A percentile compares a stretch with the other conserved stretches of the same genome.
These are phyloP conservation scores for Troides aeacus DNA, from an alignment of 2,888 invertebrate species.

Conservation along the genomic window DNA sequence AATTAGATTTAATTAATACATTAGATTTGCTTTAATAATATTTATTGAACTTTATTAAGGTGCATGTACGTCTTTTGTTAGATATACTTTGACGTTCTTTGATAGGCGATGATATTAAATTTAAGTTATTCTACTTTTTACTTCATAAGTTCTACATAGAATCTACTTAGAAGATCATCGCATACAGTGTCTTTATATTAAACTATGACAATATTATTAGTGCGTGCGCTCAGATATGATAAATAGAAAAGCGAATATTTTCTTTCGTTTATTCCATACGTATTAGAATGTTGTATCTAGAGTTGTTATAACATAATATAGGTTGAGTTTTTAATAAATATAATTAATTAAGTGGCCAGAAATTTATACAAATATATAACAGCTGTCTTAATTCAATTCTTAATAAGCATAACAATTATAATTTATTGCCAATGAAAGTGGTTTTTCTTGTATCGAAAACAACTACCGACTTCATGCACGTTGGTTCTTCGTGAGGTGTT, in stretches of 20 bases:
- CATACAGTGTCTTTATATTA: conserved; percentile 20
- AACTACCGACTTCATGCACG: too few species aligned
- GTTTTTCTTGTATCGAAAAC: not conserved
- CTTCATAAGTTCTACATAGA: conserved; percentile 3
- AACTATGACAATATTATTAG: conserved; percentile 28
- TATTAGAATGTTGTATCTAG: conserved; percentile 4
- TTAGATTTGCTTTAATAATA: not conserved
- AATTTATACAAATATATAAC: not conserved
- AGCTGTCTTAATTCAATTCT: not conserved
- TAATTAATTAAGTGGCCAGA: not conserved
- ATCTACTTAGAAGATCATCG: not conserved
- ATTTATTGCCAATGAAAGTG: not conserved
- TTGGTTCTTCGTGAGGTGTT: too few species aligned
- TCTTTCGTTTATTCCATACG: not conserved
- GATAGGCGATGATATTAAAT: conserved; percentile 4
- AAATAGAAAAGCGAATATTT: conserved; percentile 11
- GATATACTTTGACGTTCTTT: not conserved
- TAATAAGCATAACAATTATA: not conserved
- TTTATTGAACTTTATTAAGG: conserved; percentile 7
- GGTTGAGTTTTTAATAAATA: conserved; percentile 14
- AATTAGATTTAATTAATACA: not conserved
- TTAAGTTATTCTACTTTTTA: conserved; percentile 19
- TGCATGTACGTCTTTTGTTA: not conserved
- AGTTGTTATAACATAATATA: conserved; percentile 6
- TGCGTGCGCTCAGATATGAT: conserved; percentile 14